A percentile compares a stretch with the other conserved stretches of the same genome.
Conservation (phyloP, 2,113 vertebrate genomes). For the Narcine bancroftii region DNA sequence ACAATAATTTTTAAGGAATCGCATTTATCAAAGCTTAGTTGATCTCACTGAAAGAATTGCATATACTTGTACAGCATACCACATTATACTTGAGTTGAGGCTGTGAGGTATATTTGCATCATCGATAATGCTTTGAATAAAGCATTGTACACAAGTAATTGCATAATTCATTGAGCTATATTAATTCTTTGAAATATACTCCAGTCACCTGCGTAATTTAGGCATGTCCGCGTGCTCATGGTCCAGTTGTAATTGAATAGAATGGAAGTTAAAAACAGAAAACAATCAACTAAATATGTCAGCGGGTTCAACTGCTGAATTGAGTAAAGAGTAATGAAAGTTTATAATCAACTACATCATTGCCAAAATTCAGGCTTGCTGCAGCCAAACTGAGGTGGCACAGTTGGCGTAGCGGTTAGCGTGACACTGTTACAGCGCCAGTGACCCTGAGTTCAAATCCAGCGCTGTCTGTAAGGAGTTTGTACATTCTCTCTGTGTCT, state of each 20-base stretch:
- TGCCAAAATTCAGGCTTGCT: too few species aligned
- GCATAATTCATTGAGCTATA: not conserved
- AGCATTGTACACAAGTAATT: not conserved
- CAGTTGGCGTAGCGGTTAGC: too few species aligned
- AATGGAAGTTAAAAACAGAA: not conserved
- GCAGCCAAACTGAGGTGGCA: too few species aligned
- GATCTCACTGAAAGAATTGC: not conserved
- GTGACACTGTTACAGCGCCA: too few species aligned
- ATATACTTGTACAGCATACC: not conserved
- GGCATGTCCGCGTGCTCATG: not conserved
- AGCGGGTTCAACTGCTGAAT: not conserved
- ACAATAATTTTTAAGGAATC: not conserved
- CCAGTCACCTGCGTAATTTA: not conserved
- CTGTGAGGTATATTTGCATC: not conserved
- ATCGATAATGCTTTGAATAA: not conserved
- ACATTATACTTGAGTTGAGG: not conserved
- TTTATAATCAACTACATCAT: too few species aligned
- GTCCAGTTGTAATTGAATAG: not conserved
- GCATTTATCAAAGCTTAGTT: not conserved
- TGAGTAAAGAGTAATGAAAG: too few species aligned
- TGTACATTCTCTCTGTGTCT: too few species aligned
- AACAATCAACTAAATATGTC: not conserved
- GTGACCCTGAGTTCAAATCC: too few species aligned
- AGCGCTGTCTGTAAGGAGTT: too few species aligned
- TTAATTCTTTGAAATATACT: not conserved